Evolutionary conservation across 2,113 vertebrate species (phyloP).

Genomic region (Eclectus roratus): DNA sequence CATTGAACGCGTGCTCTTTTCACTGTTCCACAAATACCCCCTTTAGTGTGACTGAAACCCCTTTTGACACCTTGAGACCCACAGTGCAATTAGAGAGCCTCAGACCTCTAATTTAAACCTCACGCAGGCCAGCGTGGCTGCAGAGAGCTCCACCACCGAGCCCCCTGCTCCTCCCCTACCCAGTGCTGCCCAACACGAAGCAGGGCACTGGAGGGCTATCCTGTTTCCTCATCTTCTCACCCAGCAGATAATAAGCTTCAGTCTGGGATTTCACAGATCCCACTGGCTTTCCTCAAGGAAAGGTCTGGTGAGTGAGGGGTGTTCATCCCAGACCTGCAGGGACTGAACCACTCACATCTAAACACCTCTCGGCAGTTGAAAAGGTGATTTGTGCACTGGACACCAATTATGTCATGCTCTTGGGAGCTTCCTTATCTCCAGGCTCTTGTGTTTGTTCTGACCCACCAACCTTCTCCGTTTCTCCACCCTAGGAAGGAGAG

Average conservation of each 20-base stretch:
- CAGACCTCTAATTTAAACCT: background rate
- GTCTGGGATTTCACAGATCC: background rate
- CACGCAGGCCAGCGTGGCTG: accelerated
- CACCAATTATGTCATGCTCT: background rate
- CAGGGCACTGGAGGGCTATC: background rate
- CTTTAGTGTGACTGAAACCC: background rate
- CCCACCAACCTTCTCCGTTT: background rate
- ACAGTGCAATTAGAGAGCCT: background rate
- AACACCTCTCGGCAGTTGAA: background rate
- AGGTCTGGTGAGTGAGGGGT: background rate
- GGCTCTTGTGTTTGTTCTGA: background rate
- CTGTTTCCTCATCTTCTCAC: background rate
- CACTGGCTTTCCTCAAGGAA: background rate
- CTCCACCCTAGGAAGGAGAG: background rate
- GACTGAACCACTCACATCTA: background rate
- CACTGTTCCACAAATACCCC: background rate
- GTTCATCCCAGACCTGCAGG: background rate
- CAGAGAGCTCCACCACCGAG: accelerated
- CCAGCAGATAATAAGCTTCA: background rate
- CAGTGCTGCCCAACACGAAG: background rate
- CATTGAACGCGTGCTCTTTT: accelerated
- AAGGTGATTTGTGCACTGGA: background rate
- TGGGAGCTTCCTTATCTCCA: background rate
- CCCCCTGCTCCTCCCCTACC: background rate
- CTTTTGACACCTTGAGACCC: background rate